Percentiles rank a stretch among this genome's conserved stretches.
phyloP scores from a whole-genome alignment of 2,888 invertebrate genomes.

The Parelbella ahira region DNA sequence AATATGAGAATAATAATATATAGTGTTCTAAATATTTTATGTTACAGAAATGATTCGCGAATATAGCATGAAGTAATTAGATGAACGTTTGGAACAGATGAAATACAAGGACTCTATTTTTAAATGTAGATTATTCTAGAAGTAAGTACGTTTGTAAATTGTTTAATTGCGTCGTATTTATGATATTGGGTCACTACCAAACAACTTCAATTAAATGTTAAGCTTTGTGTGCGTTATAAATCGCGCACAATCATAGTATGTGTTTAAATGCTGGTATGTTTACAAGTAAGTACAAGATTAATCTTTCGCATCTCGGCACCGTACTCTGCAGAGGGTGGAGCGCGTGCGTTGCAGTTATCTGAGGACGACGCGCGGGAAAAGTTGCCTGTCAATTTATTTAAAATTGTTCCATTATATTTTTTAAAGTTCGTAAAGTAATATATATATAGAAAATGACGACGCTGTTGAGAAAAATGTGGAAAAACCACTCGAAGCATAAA shows the following conservation, averaged over 20 bases:
- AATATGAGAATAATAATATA: too few relatives aligned
- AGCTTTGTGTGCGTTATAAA: conserved; percentile 8
- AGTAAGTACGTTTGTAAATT: neutral
- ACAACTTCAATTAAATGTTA: conserved; percentile 4
- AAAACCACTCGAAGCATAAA: conserved; percentile 84
- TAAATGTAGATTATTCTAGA: too few relatives aligned
- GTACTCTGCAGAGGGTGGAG: conserved; percentile 46
- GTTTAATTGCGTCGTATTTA: too few relatives aligned
- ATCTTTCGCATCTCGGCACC: conserved; percentile 35
- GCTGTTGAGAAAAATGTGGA: conserved; percentile 84
- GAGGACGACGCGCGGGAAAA: conserved; percentile 52
- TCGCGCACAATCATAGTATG: conserved; percentile 14
- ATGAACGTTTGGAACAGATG: too few relatives aligned
- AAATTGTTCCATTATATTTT: neutral
- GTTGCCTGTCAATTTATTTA: conserved; percentile 34
- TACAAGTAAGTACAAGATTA: conserved; percentile 14
- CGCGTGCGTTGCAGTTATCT: conserved; percentile 44
- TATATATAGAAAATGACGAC: conserved; percentile 76
- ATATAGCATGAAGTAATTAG: too few relatives aligned
- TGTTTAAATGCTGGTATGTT: too few relatives aligned
- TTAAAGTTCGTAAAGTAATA: conserved; percentile 17
- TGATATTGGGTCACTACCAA: too few relatives aligned
- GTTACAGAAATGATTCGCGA: too few relatives aligned
- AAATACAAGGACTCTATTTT: too few relatives aligned
- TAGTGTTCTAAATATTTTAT: too few relatives aligned